Percentiles rank a stretch among this genome's conserved stretches.
Conservation (phyloP, 2,888 invertebrate species). For the Anthophora plumipes region DNA sequence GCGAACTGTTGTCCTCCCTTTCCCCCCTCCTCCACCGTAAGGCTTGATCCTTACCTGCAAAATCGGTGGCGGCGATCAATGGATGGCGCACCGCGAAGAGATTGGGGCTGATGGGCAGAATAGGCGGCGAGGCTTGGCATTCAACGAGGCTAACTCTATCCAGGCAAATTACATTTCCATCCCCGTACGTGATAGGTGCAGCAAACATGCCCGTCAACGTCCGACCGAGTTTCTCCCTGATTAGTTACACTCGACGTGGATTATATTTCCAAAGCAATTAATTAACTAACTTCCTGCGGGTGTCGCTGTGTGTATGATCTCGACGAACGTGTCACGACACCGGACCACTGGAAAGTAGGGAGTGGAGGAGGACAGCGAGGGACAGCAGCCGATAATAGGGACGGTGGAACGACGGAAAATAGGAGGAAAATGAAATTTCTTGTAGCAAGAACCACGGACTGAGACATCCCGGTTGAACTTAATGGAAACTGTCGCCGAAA, state of each 20-base stretch:
- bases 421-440: conserved; percentile 63
- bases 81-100: conserved; percentile 61
- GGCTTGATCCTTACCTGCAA: conserved; percentile 66
- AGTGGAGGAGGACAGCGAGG: background rate
- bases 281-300: conserved; percentile 71
- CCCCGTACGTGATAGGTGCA: conserved; percentile 77
- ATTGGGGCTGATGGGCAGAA: conserved; percentile 55
- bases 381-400: background rate
- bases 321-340: conserved; percentile 37
- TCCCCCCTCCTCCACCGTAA: no score
- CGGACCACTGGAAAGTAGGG: no score
- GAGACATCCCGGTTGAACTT: conserved; percentile 46
- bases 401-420: background rate
- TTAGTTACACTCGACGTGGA: conserved; percentile 74
- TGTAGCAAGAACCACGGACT: conserved; percentile 35
- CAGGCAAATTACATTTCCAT: conserved; percentile 78
- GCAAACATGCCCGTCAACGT: conserved; percentile 78
- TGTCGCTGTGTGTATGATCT: conserved; percentile 32
- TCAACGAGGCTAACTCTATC: conserved; percentile 76
- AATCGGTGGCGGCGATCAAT: conserved; percentile 70
- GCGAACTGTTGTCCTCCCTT: conserved; percentile 22
- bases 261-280: conserved; percentile 77
- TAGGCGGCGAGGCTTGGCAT: conserved; percentile 68
- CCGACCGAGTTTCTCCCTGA: conserved; percentile 76
- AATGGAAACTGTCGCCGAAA: conserved; percentile 69